Percentiles rank a stretch among this genome's conserved stretches.
Evolutionary conservation across 2,797 vertebrate species (phyloP).

Genomic region (Platyrinchus mystaceus): DNA sequence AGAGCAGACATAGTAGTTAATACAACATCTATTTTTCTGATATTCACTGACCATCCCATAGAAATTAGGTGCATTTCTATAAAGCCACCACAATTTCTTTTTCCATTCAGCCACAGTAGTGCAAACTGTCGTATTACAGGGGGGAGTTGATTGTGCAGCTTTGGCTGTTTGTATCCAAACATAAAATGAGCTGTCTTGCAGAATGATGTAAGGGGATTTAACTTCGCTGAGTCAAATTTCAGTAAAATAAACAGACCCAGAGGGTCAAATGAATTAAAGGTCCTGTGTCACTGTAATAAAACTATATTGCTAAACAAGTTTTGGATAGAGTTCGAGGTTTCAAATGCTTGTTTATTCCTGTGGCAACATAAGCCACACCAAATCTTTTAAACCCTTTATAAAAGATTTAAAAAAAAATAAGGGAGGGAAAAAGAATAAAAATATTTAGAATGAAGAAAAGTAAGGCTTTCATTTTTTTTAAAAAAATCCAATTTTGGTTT

Average conservation of each 20-base stretch:
- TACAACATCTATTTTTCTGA: neutral
- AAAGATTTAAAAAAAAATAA: neutral
- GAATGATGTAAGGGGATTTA: slow-evolving; percentile 7
- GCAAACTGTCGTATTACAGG: neutral
- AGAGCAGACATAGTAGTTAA: neutral
- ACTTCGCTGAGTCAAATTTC: slow-evolving; percentile 28
- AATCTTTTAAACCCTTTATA: neutral
- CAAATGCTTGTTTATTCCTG: neutral
- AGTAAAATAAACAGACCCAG: neutral
- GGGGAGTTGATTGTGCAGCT: neutral
- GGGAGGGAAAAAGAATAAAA: neutral
- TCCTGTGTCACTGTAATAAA: neutral
- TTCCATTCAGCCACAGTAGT: neutral
- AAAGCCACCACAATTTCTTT: neutral
- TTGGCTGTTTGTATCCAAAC: neutral
- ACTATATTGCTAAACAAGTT: neutral
- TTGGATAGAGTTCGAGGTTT: neutral
- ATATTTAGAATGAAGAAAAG: neutral
- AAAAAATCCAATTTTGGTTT: neutral
- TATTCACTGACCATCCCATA: neutral
- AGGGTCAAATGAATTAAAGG: neutral
- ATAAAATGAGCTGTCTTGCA: slow-evolving; percentile 9
- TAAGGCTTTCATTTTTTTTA: neutral
- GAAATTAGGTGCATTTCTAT: neutral
- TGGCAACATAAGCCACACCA: neutral